Base-by-base conservation (phyloP, 2,888 invertebrate species). In the Augiades crinisus region DNA sequence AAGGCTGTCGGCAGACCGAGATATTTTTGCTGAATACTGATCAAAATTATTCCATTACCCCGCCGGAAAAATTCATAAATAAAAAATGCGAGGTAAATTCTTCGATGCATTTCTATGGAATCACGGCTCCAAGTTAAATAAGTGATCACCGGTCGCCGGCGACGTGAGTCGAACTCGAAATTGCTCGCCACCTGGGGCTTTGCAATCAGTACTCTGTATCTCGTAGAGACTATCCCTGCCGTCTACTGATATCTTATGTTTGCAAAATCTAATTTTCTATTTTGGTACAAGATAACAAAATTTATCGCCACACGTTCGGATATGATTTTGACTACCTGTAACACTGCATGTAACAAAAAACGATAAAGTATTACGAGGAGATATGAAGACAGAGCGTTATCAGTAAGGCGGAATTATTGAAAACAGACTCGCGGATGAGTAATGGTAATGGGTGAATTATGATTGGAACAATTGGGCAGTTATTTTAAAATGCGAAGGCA, bases 71-170 rank as follows among this genome's bases (percentile, higher is more conserved):
- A 70, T 77, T 81, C 75, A 81, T 84, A 84, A 86, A 86, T 84
- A 85, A 81, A 78, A 81, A 85, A 80, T 80, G 75, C 72, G 64
- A 63, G 64, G 68, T 64, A 79, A 75, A 75, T 78, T 74, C 72
- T 74, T 65, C 72, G 70, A 61, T 76, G 78, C 74, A 75, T 76
- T 86, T 85, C 81, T 79, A 75, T 79, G 67, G 76, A 86, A 89
- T 88, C 88, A 86, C 81, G 74, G 75, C 75, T 74, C 71, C 66
- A 75, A 82, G 86, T 82, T 86, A 87, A 87, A 88, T 87, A 88
- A 87, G 82, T 84, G 84, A 88, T 87, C 84, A 85, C 82, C 78
- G 80, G 77, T 69, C 74, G 74, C 54, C 62, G 69, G 59, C 53
- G 68, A 85, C 87, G 88, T 84, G 86, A 79, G 63, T 62, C 62